Base-by-base conservation (phyloP, 2,113 vertebrate species). In the Otus sunia region DNA sequence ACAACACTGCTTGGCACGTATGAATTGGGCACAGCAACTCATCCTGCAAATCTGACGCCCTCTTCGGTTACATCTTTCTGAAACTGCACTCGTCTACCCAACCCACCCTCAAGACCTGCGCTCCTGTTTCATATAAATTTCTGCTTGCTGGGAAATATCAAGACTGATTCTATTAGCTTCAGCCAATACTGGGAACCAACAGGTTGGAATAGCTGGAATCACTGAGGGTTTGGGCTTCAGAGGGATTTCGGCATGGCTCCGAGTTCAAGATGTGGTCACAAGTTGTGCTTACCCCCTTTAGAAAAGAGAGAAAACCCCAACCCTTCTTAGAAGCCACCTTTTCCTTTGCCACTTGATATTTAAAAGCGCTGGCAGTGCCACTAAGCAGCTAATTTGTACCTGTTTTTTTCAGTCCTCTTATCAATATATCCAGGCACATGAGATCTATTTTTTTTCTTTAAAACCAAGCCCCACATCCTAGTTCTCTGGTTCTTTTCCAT, bases 1-100 rank as follows among this genome's bases (percentile, higher is more conserved):
- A 9, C 9, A 50, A 0, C 45, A 2, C 30, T 25, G 0, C 26
- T 29, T 2, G 18, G 50, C 2, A 8, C 3, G 0, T 1, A 5
- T 2, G 45, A 22, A 25, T 19, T 1, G 11, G 71, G 69, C 80
- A 43, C 8, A 34, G 76, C 19, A 23, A 13, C 16, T 23, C 52
- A 15, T 15, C 73, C 71, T 29, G 25, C 4, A 11, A 22, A 1
- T 8, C 41, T 6, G 2, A 1, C 4, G 15, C 23, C 11, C 27
- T 2, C n/a, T 5, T 68, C 43, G 4, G n/a, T 12, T n/a, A 19
- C 23, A 27, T 25, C 36, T 19, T n/a, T 10, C 63, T 20, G 53
- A 68, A 68, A 76, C 63, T 22, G 11, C 50, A 18, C 29, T 36
- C 23, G 3, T n/a, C 10, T 66, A n/a, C 83, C 63, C 75, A 55